Conservation (phyloP, 2,888 invertebrate genomes). For the Allophyes oxyacanthae region DNA sequence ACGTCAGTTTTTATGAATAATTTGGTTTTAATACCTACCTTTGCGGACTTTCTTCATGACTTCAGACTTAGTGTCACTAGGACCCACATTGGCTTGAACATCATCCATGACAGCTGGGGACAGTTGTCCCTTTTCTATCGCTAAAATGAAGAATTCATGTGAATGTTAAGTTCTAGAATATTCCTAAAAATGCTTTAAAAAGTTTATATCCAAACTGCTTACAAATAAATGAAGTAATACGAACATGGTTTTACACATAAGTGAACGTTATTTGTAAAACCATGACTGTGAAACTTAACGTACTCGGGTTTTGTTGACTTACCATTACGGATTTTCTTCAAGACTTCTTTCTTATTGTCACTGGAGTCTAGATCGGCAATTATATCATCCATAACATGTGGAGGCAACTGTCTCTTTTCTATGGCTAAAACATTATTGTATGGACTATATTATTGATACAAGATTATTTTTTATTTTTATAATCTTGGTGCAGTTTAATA, state of each 20-base stretch:
- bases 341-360: constrained; percentile 10
- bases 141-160: neutral
- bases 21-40: neutral
- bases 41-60: constrained; percentile 1
- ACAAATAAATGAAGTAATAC: no score
- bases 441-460: no score
- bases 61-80: constrained; percentile 3
- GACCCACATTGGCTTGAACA: neutral
- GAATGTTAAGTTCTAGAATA: neutral
- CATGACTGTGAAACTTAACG: no score
- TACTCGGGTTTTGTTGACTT: neutral
- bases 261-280: no score
- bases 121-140: neutral
- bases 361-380: constrained; percentile 10
- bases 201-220: no score
- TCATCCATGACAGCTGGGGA: constrained; percentile 3
- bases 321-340: constrained; percentile 29
- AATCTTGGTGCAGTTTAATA: no score
- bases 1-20: no score
- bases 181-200: no score
- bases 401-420: constrained; percentile 17
- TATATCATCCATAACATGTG: constrained; percentile 15
- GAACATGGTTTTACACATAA: no score
- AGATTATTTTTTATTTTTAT: no score
- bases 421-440: constrained; percentile 24